Base-by-base conservation (phyloP, 2,113 vertebrate genomes). In the Cavia porcellus region DNA sequence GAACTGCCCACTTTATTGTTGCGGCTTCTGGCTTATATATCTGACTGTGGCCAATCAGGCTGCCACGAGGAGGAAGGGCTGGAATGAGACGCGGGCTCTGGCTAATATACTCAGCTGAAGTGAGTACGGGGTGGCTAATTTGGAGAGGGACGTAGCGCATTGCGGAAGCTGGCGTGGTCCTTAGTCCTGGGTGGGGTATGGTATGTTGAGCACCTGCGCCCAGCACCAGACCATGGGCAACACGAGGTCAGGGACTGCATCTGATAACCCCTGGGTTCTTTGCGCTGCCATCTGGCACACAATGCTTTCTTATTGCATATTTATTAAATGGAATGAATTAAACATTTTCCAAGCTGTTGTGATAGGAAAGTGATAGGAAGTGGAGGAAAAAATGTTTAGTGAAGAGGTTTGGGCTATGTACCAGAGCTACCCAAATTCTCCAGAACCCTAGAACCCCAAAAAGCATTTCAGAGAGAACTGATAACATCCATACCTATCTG, bases 281-380 rank as follows among this genome's bases (percentile, higher is more conserved):
- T 1, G 17, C 52, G 59, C 13, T 75, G 45, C 50, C 59, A 47
- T 68, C 74, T 38, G 70, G 77, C 0, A 25, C 35, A 24, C 55
- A n/a, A 24, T 64, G 59, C 10, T 4, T 52, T 38, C 89, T 86
- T 45, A 86, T 17, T 80, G 74, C n/a, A 72, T 68, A 6, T 38
- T 62, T n/a, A 74, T n/a, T 89, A 83, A 96, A 38, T 90, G 25
- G 47, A 42, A 80, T 79, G 32, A 72, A 72, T 64, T 62, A 50
- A 55, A 75, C 3, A 11, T 45, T 75, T 72, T 35, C 14, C 6
- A 75, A 20, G 47, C 89, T n/a, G n/a, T n/a, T n/a, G 55, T 32
- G 22, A 82, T 93, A 70, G 66, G 66, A 77, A 45, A 82, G 50
- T 28, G n/a, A 47, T 38, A 35, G 66, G 47, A 72, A 84, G 25